Conservation (phyloP, 2,797 vertebrate species). For the Macropus fuliginosus region DNA sequence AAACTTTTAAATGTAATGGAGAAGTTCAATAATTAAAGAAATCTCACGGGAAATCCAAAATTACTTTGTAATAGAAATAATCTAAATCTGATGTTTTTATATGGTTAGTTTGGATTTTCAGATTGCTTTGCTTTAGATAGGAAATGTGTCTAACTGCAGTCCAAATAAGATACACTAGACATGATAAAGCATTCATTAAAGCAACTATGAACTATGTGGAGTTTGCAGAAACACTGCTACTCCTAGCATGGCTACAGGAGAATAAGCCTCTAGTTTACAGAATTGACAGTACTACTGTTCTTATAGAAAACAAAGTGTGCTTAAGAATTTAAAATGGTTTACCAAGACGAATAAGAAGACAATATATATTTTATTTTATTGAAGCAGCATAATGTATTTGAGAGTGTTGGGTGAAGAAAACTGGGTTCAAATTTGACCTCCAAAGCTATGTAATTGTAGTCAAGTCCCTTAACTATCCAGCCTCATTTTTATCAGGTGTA, state of each 20-base stretch:
- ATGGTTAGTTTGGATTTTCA: not conserved
- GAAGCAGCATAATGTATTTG: not conserved
- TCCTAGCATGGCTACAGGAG: not conserved
- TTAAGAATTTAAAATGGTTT: not conserved
- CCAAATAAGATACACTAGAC: not conserved
- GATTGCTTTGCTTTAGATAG: not conserved
- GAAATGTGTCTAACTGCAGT: not conserved
- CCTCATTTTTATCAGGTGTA: too few species aligned
- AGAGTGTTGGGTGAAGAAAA: not conserved
- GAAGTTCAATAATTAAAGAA: not conserved
- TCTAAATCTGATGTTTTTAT: not conserved
- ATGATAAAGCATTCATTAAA: not conserved
- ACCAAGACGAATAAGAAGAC: not conserved
- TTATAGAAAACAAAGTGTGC: not conserved
- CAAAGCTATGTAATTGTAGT: not conserved
- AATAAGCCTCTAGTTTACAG: not conserved
- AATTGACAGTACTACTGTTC: not conserved
- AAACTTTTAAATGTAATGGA: not conserved
- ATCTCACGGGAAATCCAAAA: not conserved
- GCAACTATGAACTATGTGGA: not conserved
- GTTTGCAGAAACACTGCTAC: not conserved
- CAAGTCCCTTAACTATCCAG: not conserved
- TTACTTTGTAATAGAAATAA: not conserved
- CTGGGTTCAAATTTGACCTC: not conserved
- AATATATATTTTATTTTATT: not conserved